Conservation (phyloP, 30 jellyfish, hydroid and myxozoan genomes). For the Pseudorhiza aurosa region DNA sequence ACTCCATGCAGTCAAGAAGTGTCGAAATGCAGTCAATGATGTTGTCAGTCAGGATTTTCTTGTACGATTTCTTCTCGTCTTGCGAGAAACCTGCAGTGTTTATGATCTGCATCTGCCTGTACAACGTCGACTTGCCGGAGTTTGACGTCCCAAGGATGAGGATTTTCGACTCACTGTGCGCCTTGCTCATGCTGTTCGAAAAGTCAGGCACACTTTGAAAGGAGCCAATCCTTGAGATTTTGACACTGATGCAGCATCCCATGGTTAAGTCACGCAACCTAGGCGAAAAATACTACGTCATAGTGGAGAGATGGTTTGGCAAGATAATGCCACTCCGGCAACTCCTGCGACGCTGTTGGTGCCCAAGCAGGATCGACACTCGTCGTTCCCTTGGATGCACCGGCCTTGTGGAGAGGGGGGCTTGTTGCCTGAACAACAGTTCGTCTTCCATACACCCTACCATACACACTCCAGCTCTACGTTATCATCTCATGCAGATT, state of each 20-base stretch:
- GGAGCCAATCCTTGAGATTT: conserved; percentile 12
- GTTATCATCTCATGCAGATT: too few relatives aligned
- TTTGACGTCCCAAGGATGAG: conserved; percentile 76
- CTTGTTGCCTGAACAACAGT: too few relatives aligned
- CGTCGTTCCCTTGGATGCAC: too few relatives aligned
- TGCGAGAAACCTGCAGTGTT: conserved; percentile 53
- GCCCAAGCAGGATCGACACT: too few relatives aligned
- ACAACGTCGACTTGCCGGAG: conserved; percentile 71
- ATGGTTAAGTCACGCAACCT: too few relatives aligned
- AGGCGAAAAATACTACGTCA: too few relatives aligned
- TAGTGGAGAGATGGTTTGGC: too few relatives aligned
- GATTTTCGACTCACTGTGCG: conserved; percentile 17
- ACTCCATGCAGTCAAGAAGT: not conserved
- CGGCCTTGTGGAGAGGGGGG: too few relatives aligned
- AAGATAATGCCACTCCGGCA: too few relatives aligned
- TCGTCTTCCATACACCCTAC: too few relatives aligned
- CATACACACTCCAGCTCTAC: too few relatives aligned
- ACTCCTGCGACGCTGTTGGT: too few relatives aligned
- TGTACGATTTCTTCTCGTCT: conserved; percentile 44
- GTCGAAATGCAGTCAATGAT: not conserved
- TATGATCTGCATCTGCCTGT: conserved; percentile 59
- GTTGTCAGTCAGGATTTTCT: conserved; percentile 25
- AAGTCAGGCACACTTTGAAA: not conserved
- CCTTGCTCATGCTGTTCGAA: not conserved
- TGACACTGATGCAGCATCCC: conserved; percentile 12